phyloP scores from a whole-genome alignment of 2,113 vertebrate species.

The Mohoua ochrocephala region DNA sequence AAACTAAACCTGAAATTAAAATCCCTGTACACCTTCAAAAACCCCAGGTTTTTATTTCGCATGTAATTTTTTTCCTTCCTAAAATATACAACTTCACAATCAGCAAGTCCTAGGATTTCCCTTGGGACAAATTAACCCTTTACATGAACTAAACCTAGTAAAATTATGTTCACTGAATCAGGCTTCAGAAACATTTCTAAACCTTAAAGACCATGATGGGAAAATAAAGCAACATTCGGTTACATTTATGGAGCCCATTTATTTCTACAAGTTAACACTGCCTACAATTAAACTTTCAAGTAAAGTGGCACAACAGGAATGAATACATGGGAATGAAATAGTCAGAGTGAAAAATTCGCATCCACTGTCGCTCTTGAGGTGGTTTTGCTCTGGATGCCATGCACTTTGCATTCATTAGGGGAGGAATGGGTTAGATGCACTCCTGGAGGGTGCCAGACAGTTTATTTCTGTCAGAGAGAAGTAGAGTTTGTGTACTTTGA shows the following conservation, averaged over 20 bases:
- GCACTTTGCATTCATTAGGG: not conserved
- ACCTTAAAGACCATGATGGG: fast-evolving
- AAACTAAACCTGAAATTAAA: not conserved
- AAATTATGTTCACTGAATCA: not conserved
- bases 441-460: not conserved
- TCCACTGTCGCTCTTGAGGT: fast-evolving
- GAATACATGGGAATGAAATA: not conserved
- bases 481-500: not conserved
- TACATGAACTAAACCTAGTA: not conserved
- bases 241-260: not conserved
- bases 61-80: not conserved
- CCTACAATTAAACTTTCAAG: not conserved
- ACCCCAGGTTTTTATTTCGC: not conserved
- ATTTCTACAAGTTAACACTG: conserved; percentile 32
- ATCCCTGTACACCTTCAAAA: not conserved
- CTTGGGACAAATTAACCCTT: not conserved
- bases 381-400: not conserved
- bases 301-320: not conserved
- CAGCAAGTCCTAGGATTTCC: not conserved
- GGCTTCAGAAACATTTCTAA: not conserved
- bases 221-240: not conserved
- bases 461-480: not conserved
- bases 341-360: not conserved
- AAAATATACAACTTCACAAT: not conserved
- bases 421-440: not conserved